phyloP scores from a whole-genome alignment of 2,797 vertebrate species.

The Sebastes melanostomus region DNA sequence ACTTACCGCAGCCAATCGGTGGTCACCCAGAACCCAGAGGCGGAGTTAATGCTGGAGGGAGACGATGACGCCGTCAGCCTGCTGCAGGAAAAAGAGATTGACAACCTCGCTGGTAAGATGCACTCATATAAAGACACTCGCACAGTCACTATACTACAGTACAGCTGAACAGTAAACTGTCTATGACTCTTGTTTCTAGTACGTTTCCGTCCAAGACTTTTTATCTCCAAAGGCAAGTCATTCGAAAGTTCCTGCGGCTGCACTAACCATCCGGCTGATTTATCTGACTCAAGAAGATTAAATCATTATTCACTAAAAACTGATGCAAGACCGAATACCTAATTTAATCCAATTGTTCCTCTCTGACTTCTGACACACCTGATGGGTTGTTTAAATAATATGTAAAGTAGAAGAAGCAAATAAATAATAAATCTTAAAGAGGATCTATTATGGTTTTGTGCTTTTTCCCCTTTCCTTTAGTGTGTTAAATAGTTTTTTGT shows the following conservation, averaged over 20 bases:
- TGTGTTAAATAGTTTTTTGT: too few species aligned
- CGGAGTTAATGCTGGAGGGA: constrained; percentile 97
- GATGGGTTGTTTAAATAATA: not conserved
- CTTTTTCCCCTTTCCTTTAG: too few species aligned
- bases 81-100: constrained; percentile 97
- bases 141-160: not conserved
- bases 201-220: constrained; percentile 89
- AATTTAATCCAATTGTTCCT: not conserved
- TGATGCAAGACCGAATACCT: not conserved
- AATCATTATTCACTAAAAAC: constrained; percentile 32
- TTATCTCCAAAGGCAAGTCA: constrained; percentile 96
- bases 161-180: constrained; percentile 35
- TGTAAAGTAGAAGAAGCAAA: constrained; percentile 10
- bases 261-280: constrained; percentile 59
- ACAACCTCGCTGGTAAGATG: constrained; percentile 94
- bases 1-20: constrained; percentile 93
- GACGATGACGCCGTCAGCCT: constrained; percentile 97
- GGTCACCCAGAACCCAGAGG: constrained; percentile 94
- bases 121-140: not conserved
- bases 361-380: not conserved
- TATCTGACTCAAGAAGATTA: constrained; percentile 6
- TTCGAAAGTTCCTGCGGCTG: constrained; percentile 68
- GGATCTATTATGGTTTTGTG: too few species aligned
- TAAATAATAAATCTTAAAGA: constrained; percentile 6
- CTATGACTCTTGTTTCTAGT: constrained; percentile 81